Evolutionary conservation across 1,140 invertebrate species (phyloP).

Genomic region (Solenopsis invicta): DNA sequence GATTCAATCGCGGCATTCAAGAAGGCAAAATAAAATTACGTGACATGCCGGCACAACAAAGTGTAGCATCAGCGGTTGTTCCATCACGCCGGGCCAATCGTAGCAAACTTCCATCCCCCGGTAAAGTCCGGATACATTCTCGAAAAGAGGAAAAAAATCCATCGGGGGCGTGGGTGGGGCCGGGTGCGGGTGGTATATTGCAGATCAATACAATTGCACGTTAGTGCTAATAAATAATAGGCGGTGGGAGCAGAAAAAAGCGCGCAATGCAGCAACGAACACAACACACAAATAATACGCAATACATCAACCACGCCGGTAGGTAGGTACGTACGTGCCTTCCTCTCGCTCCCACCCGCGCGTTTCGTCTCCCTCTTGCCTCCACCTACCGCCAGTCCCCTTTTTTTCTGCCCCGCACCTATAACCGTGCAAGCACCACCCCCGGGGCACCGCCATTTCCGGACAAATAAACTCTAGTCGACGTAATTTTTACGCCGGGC

Average conservation of each 20-base stretch:
- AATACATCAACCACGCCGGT: conserved; percentile 85
- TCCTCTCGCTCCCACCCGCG: conserved; percentile 68
- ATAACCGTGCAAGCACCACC: conserved; percentile 85
- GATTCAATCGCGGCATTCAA: conserved; percentile 68
- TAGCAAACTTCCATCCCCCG: conserved; percentile 83
- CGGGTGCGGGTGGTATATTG: conserved; percentile 85
- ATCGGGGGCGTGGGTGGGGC: conserved; percentile 81
- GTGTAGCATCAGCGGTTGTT: conserved; percentile 84
- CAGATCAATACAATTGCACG: conserved; percentile 88
- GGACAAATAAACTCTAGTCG: conserved; percentile 87
- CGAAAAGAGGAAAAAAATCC: conserved; percentile 86
- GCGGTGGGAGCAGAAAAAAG: conserved; percentile 87
- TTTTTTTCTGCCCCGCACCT: conserved; percentile 84
- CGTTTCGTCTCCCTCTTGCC: conserved; percentile 77
- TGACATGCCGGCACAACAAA: conserved; percentile 70
- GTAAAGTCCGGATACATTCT: conserved; percentile 86
- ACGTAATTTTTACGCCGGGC: conserved; percentile 87
- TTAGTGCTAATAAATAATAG: conserved; percentile 88
- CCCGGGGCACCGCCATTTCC: conserved; percentile 86
- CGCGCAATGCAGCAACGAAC: conserved; percentile 87
- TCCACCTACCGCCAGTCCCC: conserved; percentile 81
- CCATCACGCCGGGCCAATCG: conserved; percentile 84
- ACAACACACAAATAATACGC: conserved; percentile 87
- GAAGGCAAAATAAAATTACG: conserved; percentile 68
- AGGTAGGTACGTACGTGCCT: conserved; percentile 82